phyloP scores from a whole-genome alignment of 2,797 vertebrate genomes.

The Prionace glauca region DNA sequence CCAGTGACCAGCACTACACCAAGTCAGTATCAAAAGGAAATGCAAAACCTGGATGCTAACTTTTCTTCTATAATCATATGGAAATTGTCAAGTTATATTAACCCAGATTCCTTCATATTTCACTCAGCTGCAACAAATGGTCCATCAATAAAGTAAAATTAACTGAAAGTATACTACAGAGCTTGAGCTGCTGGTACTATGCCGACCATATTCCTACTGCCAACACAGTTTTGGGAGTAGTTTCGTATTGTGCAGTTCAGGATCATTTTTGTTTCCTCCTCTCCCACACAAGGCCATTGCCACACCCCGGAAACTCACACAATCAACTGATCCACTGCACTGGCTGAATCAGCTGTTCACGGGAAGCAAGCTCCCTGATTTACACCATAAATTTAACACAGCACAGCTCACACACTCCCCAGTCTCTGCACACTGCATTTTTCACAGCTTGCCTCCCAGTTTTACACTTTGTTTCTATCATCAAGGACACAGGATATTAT shows the following conservation, averaged over 20 bases:
- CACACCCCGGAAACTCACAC: background rate
- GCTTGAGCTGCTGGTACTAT: background rate
- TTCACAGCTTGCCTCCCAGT: too few relatives aligned
- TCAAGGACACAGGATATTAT: too few relatives aligned
- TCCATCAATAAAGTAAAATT: background rate
- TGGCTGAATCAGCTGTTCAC: background rate
- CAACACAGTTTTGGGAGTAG: background rate
- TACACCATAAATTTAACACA: background rate
- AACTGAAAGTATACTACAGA: background rate
- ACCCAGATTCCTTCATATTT: background rate
- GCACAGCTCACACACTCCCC: background rate
- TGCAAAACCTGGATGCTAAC: background rate
- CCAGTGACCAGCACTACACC: background rate
- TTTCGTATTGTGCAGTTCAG: background rate
- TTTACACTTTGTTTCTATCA: too few relatives aligned
- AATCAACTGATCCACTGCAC: background rate
- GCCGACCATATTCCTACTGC: background rate
- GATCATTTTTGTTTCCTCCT: background rate
- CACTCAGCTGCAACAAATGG: background rate
- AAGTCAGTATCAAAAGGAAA: background rate
- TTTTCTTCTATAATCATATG: background rate
- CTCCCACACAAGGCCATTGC: background rate
- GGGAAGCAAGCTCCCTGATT: background rate
- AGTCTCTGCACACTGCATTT: background rate
- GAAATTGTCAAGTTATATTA: too few relatives aligned